Conservation (phyloP, 2,797 vertebrate species). For the Sardinella longiceps region DNA sequence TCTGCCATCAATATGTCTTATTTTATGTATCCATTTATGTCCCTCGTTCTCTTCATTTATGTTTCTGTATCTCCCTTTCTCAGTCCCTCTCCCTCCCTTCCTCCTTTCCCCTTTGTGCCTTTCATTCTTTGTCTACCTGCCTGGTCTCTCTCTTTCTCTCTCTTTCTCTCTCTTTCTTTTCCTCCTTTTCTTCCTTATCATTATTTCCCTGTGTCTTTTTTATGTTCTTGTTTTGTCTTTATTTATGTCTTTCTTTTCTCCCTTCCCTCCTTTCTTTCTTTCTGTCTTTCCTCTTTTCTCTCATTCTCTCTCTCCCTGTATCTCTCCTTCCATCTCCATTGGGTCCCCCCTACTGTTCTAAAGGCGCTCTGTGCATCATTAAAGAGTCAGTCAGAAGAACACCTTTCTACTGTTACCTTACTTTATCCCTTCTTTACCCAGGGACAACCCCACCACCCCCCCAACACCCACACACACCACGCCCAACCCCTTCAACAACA, state of each 20-base stretch:
- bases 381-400: background rate
- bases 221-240: background rate
- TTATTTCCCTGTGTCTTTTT: background rate
- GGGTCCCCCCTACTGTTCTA: background rate
- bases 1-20: too few relatives aligned
- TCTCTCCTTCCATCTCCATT: background rate
- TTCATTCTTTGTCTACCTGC: background rate
- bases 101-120: background rate
- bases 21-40: constrained; percentile 1
- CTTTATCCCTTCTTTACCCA: background rate
- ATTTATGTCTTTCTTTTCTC: background rate
- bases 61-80: background rate
- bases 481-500: background rate
- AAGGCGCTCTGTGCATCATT: background rate
- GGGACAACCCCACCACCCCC: background rate
- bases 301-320: background rate
- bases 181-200: background rate
- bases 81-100: background rate
- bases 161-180: background rate
- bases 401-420: background rate
- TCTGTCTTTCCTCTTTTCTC: background rate
- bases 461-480: too few relatives aligned
- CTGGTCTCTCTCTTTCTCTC: background rate
- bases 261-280: background rate
- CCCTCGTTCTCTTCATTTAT: background rate